phyloP scores from a whole-genome alignment of 2,888 invertebrate genomes.

The Xestia c-nigrum region DNA sequence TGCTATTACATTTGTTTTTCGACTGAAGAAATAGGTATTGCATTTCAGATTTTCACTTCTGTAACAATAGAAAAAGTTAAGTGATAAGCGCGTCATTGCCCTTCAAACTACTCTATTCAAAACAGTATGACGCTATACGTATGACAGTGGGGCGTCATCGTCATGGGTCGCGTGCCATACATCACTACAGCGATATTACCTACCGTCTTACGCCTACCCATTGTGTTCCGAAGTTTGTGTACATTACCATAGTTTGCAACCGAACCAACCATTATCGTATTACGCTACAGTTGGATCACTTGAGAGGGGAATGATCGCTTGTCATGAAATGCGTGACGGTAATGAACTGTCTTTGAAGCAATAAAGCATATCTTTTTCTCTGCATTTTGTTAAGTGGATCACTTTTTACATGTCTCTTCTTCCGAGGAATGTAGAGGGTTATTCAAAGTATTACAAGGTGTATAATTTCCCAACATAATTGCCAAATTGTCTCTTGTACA shows the following conservation, averaged over 20 bases:
- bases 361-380: slow-evolving; percentile 15
- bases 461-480: not conserved
- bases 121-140: slow-evolving; percentile 9
- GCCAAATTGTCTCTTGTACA: too few relatives aligned
- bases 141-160: slow-evolving; percentile 61
- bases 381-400: not conserved
- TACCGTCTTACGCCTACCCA: slow-evolving; percentile 47
- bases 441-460: not conserved
- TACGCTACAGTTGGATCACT: slow-evolving; percentile 27
- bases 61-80: not conserved
- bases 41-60: not conserved
- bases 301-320: slow-evolving; percentile 34
- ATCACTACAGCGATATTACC: slow-evolving; percentile 10
- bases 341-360: slow-evolving; percentile 27
- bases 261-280: slow-evolving; percentile 31
- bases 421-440: not conserved
- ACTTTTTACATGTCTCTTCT: not conserved
- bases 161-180: slow-evolving; percentile 72
- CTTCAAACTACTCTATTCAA: not conserved
- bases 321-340: slow-evolving; percentile 57
- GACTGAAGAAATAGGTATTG: not conserved
- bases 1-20: not conserved
- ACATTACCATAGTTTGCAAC: slow-evolving; percentile 30
- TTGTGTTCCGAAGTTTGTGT: slow-evolving; percentile 42
- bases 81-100: not conserved